Evolutionary conservation across 2,797 vertebrate genomes (phyloP).

Genomic region (Knipowitschia caucasica): DNA sequence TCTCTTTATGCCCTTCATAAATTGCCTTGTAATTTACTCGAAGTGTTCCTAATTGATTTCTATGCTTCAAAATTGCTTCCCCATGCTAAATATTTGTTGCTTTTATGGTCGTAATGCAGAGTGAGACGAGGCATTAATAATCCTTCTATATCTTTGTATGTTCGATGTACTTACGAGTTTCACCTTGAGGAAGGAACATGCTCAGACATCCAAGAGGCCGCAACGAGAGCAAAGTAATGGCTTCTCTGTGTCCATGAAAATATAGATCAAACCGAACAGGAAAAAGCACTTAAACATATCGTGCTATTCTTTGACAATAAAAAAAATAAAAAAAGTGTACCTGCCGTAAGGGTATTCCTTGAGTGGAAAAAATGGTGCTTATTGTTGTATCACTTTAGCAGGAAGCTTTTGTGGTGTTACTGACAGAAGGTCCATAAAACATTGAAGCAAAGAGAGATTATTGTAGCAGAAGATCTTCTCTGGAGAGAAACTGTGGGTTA

Average conservation of each 20-base stretch:
- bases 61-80: constrained; percentile 36
- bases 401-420: constrained; percentile 14
- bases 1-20: constrained; percentile 19
- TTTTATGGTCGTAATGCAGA: constrained; percentile 12
- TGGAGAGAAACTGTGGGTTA: constrained; percentile 16
- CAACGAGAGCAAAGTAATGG: constrained; percentile 47
- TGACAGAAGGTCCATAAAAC: constrained; percentile 20
- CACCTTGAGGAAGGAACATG: constrained; percentile 44
- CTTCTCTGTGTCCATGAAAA: constrained; percentile 39
- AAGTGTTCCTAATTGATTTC: constrained; percentile 54
- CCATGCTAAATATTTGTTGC: constrained; percentile 45
- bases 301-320: constrained; percentile 36
- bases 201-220: constrained; percentile 31
- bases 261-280: constrained; percentile 48
- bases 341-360: constrained; percentile 16
- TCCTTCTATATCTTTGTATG: constrained; percentile 39
- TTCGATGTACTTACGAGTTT: constrained; percentile 34
- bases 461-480: constrained; percentile 9
- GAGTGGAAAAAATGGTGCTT: constrained; percentile 14
- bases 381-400: constrained; percentile 11
- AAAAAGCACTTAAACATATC: constrained; percentile 56
- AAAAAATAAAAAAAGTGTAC: constrained; percentile 14
- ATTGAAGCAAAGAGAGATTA: not conserved
- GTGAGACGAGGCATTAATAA: not conserved
- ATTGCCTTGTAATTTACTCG: constrained; percentile 32